These are phyloP conservation scores for Jaculus jaculus DNA, from an alignment of 2,113 vertebrate genomes.

Conservation along the genomic window DNA sequence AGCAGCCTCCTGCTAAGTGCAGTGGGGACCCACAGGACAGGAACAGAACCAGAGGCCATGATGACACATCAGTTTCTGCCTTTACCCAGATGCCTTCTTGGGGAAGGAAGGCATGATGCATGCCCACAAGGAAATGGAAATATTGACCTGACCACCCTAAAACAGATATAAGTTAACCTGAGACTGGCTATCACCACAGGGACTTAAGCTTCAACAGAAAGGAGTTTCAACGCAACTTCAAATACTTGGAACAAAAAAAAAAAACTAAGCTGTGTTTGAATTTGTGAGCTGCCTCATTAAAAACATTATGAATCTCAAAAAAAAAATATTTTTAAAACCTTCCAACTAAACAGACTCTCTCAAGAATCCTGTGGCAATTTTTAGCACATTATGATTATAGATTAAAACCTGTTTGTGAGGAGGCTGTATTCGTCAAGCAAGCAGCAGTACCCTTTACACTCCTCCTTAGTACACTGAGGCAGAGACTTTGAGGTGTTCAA, in stretches of 20 bases:
- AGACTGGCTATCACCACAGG: neutral
- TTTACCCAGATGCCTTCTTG: neutral
- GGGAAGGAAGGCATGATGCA: neutral
- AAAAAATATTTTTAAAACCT: neutral
- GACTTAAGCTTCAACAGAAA: neutral
- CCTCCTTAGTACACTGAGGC: neutral
- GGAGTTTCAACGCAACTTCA: neutral
- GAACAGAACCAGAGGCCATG: neutral
- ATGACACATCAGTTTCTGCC: neutral
- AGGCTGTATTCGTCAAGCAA: neutral
- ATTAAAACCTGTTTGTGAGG: slow-evolving; percentile 51
- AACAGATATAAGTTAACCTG: neutral
- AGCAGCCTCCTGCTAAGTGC: neutral
- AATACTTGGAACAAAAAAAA: neutral
- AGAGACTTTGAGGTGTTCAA: neutral
- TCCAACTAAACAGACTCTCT: slow-evolving; percentile 54
- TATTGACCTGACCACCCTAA: neutral
- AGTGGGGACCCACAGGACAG: neutral
- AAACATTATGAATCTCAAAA: slow-evolving; percentile 23
- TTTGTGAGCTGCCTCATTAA: slow-evolving; percentile 12
- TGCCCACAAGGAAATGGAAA: neutral
- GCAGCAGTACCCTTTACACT: neutral
- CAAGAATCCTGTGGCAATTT: slow-evolving; percentile 54
- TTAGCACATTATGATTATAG: slow-evolving; percentile 51
- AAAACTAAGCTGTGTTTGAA: slow-evolving; percentile 34